phyloP scores from a whole-genome alignment of 1,140 invertebrate species.

The Dolichoris vasculosae region DNA sequence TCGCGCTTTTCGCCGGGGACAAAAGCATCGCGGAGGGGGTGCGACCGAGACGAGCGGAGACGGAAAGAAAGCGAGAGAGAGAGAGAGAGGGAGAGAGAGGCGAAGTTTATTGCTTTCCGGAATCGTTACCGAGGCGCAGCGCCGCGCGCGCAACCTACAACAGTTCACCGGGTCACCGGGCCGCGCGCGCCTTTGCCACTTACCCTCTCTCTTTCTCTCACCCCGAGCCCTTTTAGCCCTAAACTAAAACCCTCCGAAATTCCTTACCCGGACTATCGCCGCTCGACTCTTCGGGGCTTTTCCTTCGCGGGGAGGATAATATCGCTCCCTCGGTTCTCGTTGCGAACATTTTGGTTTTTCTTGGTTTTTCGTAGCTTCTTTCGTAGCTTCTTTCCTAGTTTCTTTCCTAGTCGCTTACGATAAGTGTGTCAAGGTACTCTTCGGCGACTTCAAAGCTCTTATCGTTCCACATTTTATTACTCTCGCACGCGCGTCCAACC shows the following conservation, averaged over 20 bases:
- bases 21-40: background rate
- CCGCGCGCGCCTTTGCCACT: constrained; percentile 20
- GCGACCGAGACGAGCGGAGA: background rate
- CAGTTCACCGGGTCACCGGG: constrained; percentile 51
- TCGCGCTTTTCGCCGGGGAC: constrained; percentile 39
- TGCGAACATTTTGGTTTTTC: background rate
- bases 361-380: background rate
- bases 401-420: background rate
- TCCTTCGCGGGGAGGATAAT: background rate
- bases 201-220: background rate
- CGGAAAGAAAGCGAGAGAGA: background rate
- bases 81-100: background rate
- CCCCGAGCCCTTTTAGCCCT: constrained; percentile 37
- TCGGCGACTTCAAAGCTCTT: background rate
- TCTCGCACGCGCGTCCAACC: background rate
- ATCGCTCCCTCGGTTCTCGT: background rate
- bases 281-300: background rate
- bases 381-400: background rate
- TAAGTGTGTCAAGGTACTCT: constrained; percentile 4
- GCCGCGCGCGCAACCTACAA: constrained; percentile 38
- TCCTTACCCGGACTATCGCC: constrained; percentile 32
- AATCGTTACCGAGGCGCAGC: constrained; percentile 42
- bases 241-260: constrained; percentile 23
- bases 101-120: constrained; percentile 53
- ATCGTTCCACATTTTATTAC: background rate